Conservation (phyloP, 2,113 vertebrate species). For the Rafetus swinhoei region DNA sequence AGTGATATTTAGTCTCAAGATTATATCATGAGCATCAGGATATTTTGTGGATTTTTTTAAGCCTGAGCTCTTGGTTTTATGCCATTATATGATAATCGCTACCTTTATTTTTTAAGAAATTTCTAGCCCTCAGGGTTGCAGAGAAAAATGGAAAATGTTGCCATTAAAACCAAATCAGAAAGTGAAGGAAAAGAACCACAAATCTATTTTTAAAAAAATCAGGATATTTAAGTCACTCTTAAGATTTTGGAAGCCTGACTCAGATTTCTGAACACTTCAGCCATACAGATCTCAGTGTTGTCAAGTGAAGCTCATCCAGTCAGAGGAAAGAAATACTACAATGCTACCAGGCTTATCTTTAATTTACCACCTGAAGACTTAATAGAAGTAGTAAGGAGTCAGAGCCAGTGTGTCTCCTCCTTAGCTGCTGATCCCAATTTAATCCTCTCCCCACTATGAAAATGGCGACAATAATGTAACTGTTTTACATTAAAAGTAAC, state of each 20-base stretch:
- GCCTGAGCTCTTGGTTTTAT: too few species aligned
- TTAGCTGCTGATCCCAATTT: neutral
- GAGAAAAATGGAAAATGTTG: neutral
- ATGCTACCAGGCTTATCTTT: neutral
- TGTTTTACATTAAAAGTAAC: neutral
- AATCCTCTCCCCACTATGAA: neutral
- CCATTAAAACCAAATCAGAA: neutral
- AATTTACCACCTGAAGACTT: neutral
- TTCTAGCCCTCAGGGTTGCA: rapidly evolving
- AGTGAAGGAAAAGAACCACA: neutral
- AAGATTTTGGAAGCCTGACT: neutral
- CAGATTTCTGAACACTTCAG: neutral
- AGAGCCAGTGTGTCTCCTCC: neutral
- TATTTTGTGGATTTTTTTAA: neutral
- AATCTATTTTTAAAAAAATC: neutral
- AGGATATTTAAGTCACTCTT: neutral
- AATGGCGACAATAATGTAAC: neutral
- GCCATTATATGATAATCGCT: neutral
- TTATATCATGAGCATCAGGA: neutral
- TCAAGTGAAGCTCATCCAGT: neutral
- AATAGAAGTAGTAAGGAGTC: neutral
- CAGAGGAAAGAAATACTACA: neutral
- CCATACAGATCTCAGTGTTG: neutral
- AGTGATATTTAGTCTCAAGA: neutral
- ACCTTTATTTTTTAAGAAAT: neutral